Base-by-base conservation (phyloP, 2,113 vertebrate species). In the Noturus placidus region DNA sequence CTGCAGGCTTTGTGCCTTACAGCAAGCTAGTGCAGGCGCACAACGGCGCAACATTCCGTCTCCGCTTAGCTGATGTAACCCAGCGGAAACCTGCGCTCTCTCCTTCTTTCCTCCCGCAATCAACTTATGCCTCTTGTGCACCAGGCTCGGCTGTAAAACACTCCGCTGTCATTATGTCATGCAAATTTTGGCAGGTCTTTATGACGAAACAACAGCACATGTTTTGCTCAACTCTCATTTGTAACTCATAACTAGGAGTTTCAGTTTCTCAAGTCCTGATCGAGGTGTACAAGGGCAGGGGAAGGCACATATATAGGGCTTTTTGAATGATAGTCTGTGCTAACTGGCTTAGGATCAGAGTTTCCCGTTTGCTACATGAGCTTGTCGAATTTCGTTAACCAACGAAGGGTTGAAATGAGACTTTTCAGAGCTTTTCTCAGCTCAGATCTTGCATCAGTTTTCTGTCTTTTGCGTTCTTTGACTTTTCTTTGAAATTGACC, bases 11-110 rank as follows among this genome's bases (percentile, higher is more conserved):
- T 42, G 82, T 84, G 11, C 70, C 87, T 27, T 42, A 46, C 59
- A 78, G 82, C 38, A 67, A 76, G 59, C 33, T 77, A 42, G 61
- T 56, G 54, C n/a, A 42, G 52, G n/a, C 80, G 3, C 72, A 35
- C 52, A 72, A 56, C 35, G 3, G 38, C 46, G n/a, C 61, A 86
- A 81, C 57, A 69, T 30, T 25, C 85, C 69, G 61, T 63, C 85
- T 86, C 77, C 22, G 30, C 63, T 81, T 54, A 88, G 87, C 87
- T 88, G 87, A 88, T 78, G 87, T 69, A 88, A 84, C 50, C n/a
- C 82, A 8, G 57, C 46, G 52, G 72, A 88, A 88, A 84, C 74
- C 77, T 1, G n/a, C 46, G 5, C 27, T 72, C 11, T 15, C 63
- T 63, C 70, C 81, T 52, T 77, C 57, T 76, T 35, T n/a, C 42